Base-by-base conservation (phyloP, 2,888 invertebrate genomes). In the Zeuzera pyrina region DNA sequence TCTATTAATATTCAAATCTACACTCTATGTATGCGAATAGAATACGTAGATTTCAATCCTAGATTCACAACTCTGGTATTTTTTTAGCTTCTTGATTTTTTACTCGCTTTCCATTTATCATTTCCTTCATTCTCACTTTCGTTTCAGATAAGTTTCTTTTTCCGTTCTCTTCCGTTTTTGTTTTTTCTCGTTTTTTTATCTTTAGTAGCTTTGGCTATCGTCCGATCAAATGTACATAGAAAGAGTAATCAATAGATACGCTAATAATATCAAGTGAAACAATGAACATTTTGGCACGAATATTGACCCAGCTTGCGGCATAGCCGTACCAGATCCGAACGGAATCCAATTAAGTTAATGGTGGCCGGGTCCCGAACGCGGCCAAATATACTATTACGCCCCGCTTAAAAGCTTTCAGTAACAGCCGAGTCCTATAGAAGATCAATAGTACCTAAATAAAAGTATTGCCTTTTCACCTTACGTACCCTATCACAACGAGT, bases 281-380 rank as follows among this genome's bases (percentile, higher is more conserved):
- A 50, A 53, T 47, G 45, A 47, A 44, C 43, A 43, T 43, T 47
- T 52, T 49, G 47, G 44, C 41, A 38, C 47, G 39, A 42, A 52
- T 52, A 50, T 55, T 44, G 49, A 50, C 49, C 45, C 39, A 33
- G 38, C 43, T 39, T 45, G 47, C 36, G 46, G 46, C 42, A 40
- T 39, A 32, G 43, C 36, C 26, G 41, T 41, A 44, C 39, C 37
- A 47, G 43, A 45, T 45, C 43, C 45, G 43, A 55, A 55, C 48
- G 52, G 49, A 57, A 55, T 58, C 49, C 56, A 60, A 57, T 60
- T 58, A 60, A 52, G 40, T 49, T 56, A 57, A 58, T 60, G 52
- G 58, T 43, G 29, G 19, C 23, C 25, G 24, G 29, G 21, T 24
- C 12, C 15, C 22, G 14, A 27, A 33, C 39, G 47, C 49, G 45